Percentiles rank a stretch among this genome's conserved stretches.
These are phyloP conservation scores for Pristiophorus japonicus DNA, from an alignment of 2,113 vertebrate species.

Conservation along the genomic window DNA sequence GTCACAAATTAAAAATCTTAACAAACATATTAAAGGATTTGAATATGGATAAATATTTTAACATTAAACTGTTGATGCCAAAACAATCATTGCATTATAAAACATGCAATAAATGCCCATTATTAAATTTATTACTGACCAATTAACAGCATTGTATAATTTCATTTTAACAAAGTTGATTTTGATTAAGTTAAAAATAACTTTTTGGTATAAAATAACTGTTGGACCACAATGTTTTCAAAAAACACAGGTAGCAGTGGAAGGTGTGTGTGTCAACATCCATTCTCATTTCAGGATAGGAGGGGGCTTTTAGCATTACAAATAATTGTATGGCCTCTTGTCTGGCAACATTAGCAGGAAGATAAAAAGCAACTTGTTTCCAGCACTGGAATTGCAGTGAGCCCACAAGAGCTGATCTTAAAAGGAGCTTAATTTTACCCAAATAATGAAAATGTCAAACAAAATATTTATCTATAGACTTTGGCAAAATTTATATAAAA, in stretches of 20 bases:
- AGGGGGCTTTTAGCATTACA: neutral
- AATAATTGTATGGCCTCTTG: neutral
- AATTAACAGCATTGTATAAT: neutral
- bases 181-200: neutral
- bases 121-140: neutral
- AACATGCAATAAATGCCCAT: neutral
- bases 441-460: neutral
- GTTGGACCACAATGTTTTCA: neutral
- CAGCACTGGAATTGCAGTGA: neutral
- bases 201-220: neutral
- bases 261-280: neutral
- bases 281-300: neutral
- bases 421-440: neutral
- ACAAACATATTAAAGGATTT: neutral
- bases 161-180: neutral
- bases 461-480: neutral
- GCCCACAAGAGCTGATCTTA: neutral
- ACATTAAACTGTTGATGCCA: neutral
- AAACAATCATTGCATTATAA: neutral
- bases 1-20: neutral
- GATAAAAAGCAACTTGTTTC: neutral
- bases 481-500: neutral
- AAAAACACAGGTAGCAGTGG: neutral
- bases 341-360: neutral
- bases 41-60: neutral